Evolutionary conservation across 2,113 vertebrate species (phyloP).

Genomic region (Oenanthe oenanthe): DNA sequence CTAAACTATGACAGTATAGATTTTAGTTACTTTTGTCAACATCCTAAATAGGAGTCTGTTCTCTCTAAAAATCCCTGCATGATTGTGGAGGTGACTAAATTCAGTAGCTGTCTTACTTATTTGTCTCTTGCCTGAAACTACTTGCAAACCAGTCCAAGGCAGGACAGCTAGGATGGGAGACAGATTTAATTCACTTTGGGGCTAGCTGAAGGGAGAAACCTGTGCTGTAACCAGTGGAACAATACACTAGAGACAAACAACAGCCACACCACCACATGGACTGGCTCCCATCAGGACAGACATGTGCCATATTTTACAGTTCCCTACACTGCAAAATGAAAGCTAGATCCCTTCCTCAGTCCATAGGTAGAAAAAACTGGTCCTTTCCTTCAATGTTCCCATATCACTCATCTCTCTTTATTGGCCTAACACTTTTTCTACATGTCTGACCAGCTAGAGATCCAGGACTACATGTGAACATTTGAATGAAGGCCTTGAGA

Average conservation of each 20-base stretch:
- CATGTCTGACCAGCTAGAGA: background rate
- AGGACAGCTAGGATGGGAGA: background rate
- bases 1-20: background rate
- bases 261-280: background rate
- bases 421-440: background rate
- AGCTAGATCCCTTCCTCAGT: background rate
- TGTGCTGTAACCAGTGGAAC: background rate
- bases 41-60: background rate
- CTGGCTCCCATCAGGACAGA: background rate
- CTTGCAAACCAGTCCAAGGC: background rate
- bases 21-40: background rate
- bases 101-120: background rate
- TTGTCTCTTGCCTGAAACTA: background rate
- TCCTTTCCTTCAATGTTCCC: background rate
- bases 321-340: background rate
- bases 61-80: background rate
- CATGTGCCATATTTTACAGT: accelerated
- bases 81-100: background rate
- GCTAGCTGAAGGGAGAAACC: background rate
- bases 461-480: background rate
- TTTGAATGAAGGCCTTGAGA: background rate
- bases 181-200: background rate
- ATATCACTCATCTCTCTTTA: background rate
- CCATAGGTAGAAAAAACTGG: background rate
- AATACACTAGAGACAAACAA: background rate